These are phyloP conservation scores for Stegodyphus dumicola DNA, from an alignment of 1,140 invertebrate genomes.

Conservation along the genomic window DNA sequence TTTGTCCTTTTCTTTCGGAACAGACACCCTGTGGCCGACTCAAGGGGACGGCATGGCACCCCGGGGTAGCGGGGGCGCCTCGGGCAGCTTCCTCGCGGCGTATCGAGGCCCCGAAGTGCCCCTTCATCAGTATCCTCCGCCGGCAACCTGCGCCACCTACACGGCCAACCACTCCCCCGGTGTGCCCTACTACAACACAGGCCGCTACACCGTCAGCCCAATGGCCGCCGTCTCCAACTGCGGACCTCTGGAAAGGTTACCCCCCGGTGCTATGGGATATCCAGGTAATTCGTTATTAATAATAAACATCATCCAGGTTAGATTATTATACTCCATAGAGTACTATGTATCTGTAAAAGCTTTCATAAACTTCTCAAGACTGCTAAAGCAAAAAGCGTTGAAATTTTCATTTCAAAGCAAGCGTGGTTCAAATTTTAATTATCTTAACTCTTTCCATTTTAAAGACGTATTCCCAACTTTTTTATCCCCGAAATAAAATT, in stretches of 20 bases:
- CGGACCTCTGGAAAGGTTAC: not conserved
- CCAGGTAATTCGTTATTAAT: constrained; percentile 9
- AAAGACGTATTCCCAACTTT: too few species aligned
- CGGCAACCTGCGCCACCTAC: not conserved
- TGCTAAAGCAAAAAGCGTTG: too few species aligned
- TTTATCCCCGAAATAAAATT: too few species aligned
- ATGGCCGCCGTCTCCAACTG: constrained; percentile 18
- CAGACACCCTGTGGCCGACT: constrained; percentile 54
- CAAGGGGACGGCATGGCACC: constrained; percentile 54
- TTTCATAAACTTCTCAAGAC: too few species aligned
- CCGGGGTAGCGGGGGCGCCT: constrained; percentile 26
- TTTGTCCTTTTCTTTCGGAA: not conserved
- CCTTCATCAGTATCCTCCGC: constrained; percentile 14
- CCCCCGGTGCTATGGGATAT: constrained; percentile 19
- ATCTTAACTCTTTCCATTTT: too few species aligned
- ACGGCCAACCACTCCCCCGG: not conserved
- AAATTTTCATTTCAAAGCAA: too few species aligned
- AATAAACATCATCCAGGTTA: too few species aligned
- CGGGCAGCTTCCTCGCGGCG: constrained; percentile 3
- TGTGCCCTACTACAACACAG: constrained; percentile 14
- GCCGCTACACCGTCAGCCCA: constrained; percentile 23
- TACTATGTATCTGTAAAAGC: too few species aligned
- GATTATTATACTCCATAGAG: too few species aligned
- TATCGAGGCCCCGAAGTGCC: constrained; percentile 43
- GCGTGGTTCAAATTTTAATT: too few species aligned